A percentile compares a stretch with the other conserved stretches of the same genome.
These are phyloP conservation scores for Takifugu ocellatus DNA, from an alignment of 2,797 vertebrate species.

Conservation along the genomic window DNA sequence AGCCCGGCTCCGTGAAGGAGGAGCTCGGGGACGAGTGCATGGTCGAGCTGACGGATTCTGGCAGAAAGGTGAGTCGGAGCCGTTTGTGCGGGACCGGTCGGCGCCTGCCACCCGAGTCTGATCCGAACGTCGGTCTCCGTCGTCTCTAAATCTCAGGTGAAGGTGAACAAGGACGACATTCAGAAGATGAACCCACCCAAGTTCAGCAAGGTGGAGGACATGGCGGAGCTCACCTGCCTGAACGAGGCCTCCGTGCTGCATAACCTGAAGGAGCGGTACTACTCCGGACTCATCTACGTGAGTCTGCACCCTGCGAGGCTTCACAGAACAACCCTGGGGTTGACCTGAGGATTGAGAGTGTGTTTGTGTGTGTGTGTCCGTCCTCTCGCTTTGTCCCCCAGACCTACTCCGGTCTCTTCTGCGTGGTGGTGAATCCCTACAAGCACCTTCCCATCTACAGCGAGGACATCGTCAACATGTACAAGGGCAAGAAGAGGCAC, in stretches of 20 bases:
- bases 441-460: constrained; percentile 96
- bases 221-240: constrained; percentile 96
- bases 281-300: constrained; percentile 97
- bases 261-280: constrained; percentile 98
- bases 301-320: constrained; percentile 57
- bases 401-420: constrained; percentile 98
- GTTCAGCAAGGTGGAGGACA: constrained; percentile 98
- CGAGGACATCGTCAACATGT: constrained; percentile 97
- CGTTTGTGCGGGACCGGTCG: background rate
- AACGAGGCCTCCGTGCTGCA: constrained; percentile 97
- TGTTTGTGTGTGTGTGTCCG: background rate
- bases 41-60: constrained; percentile 90
- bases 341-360: background rate
- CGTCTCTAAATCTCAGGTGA: constrained; percentile 71
- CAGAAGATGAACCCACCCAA: constrained; percentile 99
- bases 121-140: background rate
- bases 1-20: constrained; percentile 92
- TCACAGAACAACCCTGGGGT: too few relatives aligned
- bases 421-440: constrained; percentile 97
- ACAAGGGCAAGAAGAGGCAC: constrained; percentile 98
- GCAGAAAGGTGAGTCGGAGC: constrained; percentile 80
- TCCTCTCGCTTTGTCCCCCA: constrained; percentile 36
- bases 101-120: background rate
- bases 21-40: constrained; percentile 90
- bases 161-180: constrained; percentile 94